phyloP scores from a whole-genome alignment of 2,797 vertebrate genomes.

The Coracias cyanogaster region DNA sequence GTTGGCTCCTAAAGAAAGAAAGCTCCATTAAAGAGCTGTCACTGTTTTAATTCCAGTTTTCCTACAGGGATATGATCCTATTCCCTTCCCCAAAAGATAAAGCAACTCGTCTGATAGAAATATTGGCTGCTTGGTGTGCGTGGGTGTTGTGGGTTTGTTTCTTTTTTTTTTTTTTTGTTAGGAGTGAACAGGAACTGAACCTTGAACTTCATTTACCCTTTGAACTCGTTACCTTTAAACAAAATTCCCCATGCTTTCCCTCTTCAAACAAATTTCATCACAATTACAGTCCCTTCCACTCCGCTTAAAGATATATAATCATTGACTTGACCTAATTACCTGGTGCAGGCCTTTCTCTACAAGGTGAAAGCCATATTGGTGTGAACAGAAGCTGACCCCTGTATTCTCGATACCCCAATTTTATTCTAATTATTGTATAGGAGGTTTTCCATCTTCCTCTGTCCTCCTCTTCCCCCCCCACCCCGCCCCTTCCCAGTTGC shows the following conservation, averaged over 20 bases:
- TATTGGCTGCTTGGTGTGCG: slow-evolving; percentile 35
- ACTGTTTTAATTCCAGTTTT: slow-evolving; percentile 68
- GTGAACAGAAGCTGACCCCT: slow-evolving; percentile 82
- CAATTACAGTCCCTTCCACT: slow-evolving; percentile 83
- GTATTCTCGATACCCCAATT: slow-evolving; percentile 85
- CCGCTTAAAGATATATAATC: slow-evolving; percentile 83
- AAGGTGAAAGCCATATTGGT: slow-evolving; percentile 80
- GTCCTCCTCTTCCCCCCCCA: slow-evolving; percentile 42
- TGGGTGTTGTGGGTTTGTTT: slow-evolving; percentile 4
- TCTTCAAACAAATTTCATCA: slow-evolving; percentile 85
- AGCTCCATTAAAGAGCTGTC: slow-evolving; percentile 52
- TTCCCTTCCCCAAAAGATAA: slow-evolving; percentile 58
- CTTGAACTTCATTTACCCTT: slow-evolving; percentile 86
- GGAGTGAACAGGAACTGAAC: slow-evolving; percentile 83
- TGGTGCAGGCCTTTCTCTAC: slow-evolving; percentile 81
- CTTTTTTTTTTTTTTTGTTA: not conserved
- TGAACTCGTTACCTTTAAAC: slow-evolving; percentile 84
- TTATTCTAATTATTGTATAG: slow-evolving; percentile 79
- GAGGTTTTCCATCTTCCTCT: slow-evolving; percentile 72
- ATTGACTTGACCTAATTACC: slow-evolving; percentile 85
- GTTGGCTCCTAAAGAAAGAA: slow-evolving; percentile 29
- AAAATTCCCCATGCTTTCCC: slow-evolving; percentile 78
- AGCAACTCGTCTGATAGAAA: slow-evolving; percentile 68
- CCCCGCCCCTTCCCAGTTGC: slow-evolving; percentile 33
- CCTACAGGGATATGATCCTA: slow-evolving; percentile 61